Evolutionary conservation across 2,113 vertebrate genomes (phyloP).

Genomic region (Trachemys scripta): DNA sequence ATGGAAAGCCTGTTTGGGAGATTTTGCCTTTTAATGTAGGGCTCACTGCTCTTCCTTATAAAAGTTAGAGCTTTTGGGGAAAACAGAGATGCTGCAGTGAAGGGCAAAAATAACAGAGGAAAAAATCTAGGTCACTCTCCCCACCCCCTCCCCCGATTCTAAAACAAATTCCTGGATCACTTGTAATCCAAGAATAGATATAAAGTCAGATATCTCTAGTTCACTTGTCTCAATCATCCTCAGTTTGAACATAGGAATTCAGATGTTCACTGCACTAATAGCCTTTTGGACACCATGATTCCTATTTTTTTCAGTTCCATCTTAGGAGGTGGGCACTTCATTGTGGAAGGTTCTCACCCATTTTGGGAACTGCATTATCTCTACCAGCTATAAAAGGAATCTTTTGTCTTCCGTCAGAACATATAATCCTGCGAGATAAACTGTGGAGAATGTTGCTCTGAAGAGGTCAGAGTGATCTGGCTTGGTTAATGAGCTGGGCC

Average conservation of each 20-base stretch:
- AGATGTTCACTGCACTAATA: background rate
- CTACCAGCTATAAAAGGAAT: background rate
- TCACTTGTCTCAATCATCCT: background rate
- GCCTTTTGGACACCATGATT: background rate
- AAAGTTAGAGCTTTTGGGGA: background rate
- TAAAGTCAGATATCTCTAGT: background rate
- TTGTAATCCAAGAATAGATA: background rate
- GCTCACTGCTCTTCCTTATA: background rate
- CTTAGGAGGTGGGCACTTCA: background rate
- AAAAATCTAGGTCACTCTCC: too few relatives aligned
- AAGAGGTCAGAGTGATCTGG: background rate
- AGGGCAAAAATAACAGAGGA: background rate
- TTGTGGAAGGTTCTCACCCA: background rate
- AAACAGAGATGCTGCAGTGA: background rate
- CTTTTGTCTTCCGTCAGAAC: background rate
- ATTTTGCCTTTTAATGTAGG: background rate
- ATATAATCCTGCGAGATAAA: background rate
- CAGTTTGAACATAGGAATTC: background rate
- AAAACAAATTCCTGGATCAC: background rate
- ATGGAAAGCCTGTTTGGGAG: background rate
- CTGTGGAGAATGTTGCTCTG: background rate
- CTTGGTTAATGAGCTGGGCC: background rate
- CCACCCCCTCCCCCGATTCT: accelerated
- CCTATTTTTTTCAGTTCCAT: background rate
- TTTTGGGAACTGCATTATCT: background rate